Base-by-base conservation (phyloP, 2,888 invertebrate species). In the Homarus gammarus region DNA sequence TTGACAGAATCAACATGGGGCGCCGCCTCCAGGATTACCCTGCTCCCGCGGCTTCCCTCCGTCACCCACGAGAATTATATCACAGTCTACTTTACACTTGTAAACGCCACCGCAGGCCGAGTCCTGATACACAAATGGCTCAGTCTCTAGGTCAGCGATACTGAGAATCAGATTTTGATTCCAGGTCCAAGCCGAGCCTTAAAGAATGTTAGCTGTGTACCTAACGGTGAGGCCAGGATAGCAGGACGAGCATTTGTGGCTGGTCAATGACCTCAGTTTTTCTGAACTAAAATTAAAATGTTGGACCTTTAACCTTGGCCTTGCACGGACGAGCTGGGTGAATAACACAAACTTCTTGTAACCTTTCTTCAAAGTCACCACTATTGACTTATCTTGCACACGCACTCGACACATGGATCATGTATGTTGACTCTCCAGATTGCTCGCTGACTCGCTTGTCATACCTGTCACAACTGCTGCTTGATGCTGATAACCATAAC, bases 1-100 rank as follows among this genome's bases (percentile, higher is more conserved):
- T 86, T 86, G 85, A 86, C 85, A 86, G 68, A 86, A 85, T 85
- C 85, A 85, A 85, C 85, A 77, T 33, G 10, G 78, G 56, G 56
- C 38, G 61, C 36, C 51, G n/a, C 44, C 38, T 10, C 49, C n/a
- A 33, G 78, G 78, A 78, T 78, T 49, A 49, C 84, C 49, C 70
- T 36, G 5, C 70, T 51, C 68, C 73, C 18, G 18, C 36, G 61
- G 61, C 64, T 12, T 64, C n/a, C 18, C 56, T 5, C 12, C 56
- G 22, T 56, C 49, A 49, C 49, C 49, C 56, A 22, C 56, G 18
- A 56, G 0, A 56, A 56, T 56, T 56, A 56, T 56, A 56, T 12
- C 44, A 6, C 12, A 5, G 56, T 56, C 22, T 56, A 18, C 18
- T 56, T 12, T 22, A 12, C 56, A 22, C 1, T 18, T 56, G 56